phyloP scores from a whole-genome alignment of 2,113 vertebrate genomes.

The Elephas maximus region DNA sequence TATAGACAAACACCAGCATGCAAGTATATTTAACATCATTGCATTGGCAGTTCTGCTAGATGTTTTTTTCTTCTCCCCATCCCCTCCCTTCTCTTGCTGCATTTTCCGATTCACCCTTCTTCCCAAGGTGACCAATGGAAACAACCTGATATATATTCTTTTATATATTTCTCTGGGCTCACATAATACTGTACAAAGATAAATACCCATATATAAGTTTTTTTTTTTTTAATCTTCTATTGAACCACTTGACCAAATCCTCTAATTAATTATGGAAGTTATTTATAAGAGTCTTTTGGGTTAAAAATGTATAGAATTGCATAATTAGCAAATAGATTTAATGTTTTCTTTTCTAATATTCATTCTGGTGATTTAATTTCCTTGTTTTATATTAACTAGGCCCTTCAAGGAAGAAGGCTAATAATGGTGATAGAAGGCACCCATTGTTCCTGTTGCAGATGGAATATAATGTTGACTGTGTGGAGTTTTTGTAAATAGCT shows the following conservation, averaged over 20 bases:
- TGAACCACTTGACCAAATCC: not conserved
- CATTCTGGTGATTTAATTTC: not conserved
- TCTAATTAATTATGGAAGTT: not conserved
- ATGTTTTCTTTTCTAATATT: not conserved
- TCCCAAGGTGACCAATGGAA: not conserved
- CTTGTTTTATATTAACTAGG: not conserved
- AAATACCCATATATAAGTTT: not conserved
- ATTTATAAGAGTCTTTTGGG: not conserved
- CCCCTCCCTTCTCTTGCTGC: not conserved
- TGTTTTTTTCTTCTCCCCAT: not conserved
- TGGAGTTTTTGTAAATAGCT: not conserved
- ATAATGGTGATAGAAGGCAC: not conserved
- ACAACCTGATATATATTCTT: not conserved
- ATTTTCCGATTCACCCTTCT: not conserved
- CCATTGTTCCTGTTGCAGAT: not conserved
- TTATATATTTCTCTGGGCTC: not conserved
- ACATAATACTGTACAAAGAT: not conserved
- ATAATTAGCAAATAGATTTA: not conserved
- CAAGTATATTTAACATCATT: not conserved
- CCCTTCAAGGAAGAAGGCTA: not conserved
- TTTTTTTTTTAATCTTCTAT: not conserved
- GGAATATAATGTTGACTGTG: not conserved
- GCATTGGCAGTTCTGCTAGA: not conserved
- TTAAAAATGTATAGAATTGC: not conserved
- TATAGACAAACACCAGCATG: not conserved